Evolutionary conservation across 2,113 vertebrate species (phyloP).

Genomic region (Phylloscopus whistleri): DNA sequence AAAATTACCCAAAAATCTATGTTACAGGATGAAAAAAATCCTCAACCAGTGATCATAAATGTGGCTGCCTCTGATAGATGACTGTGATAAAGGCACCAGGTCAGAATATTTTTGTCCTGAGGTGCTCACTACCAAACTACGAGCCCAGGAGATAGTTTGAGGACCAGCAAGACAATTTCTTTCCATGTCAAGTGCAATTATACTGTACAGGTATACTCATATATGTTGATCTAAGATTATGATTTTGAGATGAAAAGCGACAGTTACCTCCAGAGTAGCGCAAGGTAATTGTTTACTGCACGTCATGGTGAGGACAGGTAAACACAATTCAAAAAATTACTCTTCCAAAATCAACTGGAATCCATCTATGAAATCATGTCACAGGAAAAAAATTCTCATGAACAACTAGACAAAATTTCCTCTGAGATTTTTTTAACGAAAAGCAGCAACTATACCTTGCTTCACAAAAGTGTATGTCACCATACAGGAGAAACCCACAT

Average conservation of each 20-base stretch:
- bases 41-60: neutral
- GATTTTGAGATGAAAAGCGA: neutral
- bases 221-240: neutral
- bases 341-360: neutral
- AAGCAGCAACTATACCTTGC: neutral
- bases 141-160: neutral
- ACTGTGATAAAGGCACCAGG: neutral
- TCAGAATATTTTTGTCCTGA: neutral
- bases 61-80: neutral
- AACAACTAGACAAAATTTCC: neutral
- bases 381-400: neutral
- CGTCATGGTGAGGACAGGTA: neutral
- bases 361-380: constrained; percentile 6
- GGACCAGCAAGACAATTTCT: neutral
- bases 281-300: neutral
- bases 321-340: neutral
- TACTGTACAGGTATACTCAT: neutral
- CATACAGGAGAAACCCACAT: constrained; percentile 3
- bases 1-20: neutral
- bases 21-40: neutral
- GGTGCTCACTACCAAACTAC: neutral
- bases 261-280: neutral
- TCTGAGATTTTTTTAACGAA: constrained; percentile 18
- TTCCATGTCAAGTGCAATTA: neutral
- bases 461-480: neutral